Evolutionary conservation across 2,888 invertebrate genomes (phyloP), one percentile per base, ranked within the genome.

Genomic region (Epiblema foenella): DNA sequence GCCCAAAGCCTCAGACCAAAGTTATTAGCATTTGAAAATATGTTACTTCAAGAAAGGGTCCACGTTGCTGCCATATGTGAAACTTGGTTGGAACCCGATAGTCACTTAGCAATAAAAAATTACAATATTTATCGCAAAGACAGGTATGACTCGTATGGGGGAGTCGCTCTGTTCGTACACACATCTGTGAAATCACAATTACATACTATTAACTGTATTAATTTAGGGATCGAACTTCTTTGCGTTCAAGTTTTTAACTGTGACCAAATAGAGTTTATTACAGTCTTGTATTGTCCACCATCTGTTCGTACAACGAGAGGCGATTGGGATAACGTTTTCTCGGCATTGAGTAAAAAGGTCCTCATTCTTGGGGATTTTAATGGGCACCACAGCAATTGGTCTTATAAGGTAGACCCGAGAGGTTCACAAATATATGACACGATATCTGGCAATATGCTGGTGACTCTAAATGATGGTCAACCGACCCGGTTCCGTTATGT

Each of bases 321-420:
- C 10, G 77, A 77, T 20, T 78, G 76, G 77, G 75, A 78, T 56
- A 12, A 9, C 0, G 3, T 77, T 17, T 74, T 78, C 68, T 69
- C 72, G 3, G 12, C 52, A 1, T 20, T 29, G 46, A 18, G 10
- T 12, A 37, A 42, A 9, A 76, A 74, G 42, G 68, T 62, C 3
- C 4, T 77, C 0, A 65, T 77, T 1, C 17, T 57, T 0, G 76
- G 76, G 1, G 76, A 77, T 29, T 74, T 75, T 42, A 77, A 77
- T 18, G 76, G 70, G 2, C 76, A 77, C 12, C 74, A 76, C n/a
- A 20, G 52, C 2, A 74, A 65, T 12, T 65, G 65, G 69, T 69
- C 66, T 0, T 39, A 69, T 54, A 73, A 57, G 67, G 69, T 39
- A 12, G 71, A 77, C 15, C 20, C 18, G 1, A 24, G 24, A 24